Base-by-base conservation (phyloP, 2,888 invertebrate species). In the Pseudococcus jackbeardsleyi region DNA sequence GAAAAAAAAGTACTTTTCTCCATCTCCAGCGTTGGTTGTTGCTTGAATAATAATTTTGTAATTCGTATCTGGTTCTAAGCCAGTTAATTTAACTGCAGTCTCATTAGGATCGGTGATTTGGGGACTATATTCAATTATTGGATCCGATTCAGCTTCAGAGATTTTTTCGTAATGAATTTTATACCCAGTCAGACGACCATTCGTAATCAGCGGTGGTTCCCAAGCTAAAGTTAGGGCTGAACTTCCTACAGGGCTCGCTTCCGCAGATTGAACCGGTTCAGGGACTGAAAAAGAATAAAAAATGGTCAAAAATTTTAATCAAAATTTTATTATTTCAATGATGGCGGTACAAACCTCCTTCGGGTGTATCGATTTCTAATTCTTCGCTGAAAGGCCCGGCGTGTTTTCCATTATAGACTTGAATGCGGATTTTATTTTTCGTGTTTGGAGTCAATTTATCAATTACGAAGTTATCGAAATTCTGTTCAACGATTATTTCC, bases 171-270 rank as follows among this genome's bases (percentile, higher is more conserved):
- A 99, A 91, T 96, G 96, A 90, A 99, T 95, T 91, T 96, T 95
- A 92, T 99, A 99, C 2, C 98, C 98, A 0, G 95, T 96, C 0
- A 99, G 92, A 89, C 95, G 94, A 39, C 99, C 99, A 92, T 99
- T 99, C 12, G 96, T 95, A 91, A 96, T 95, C 72, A 96, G 93
- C 0, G 99, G 99, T 90, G 95, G 95, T 91, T 96, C 95, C 99
- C 99, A 99, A 48, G 94, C 94, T n/a, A 99, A 92, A 89, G 95
- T 94, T 91, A 99, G 94, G 0, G 97, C 97, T 0, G 96, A 96
- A 0, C 97, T 96, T 5, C 98, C 98, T 91, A 98, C 93, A 0
- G 97, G 96, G 90, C 94, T 94, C 0, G 96, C 98, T 90, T 96
- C 96, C 90, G 98, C 93, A 4, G 94, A 94, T 89, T 95, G 94